Evolutionary conservation across 2,888 invertebrate species (phyloP), one percentile per base, ranked within the genome.

Genomic region (Neoascia interrupta): DNA sequence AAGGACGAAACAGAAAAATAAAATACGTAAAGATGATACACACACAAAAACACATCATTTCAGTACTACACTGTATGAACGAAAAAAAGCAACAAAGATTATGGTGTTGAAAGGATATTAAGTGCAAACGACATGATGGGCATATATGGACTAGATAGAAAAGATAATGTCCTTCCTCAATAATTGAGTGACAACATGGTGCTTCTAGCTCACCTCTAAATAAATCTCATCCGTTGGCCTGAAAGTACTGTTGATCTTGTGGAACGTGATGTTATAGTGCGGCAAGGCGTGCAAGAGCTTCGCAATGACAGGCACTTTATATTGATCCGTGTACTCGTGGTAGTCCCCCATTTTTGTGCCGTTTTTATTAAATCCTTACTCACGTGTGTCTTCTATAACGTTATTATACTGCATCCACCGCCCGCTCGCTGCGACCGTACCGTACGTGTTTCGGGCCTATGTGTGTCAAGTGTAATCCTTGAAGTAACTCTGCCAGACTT

Each of bases 211-310:
- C 88, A 96, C 96, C 94, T 97, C 97, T 84, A 96, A 91, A 90
- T 98, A 98, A 83, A 95, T 92, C 84, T 95, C 94, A 86, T 96
- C 96, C 85, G 94, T 92, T 47, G 96, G 97, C 86, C 96, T 94
- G 90, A 97, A 97, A 81, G 96, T 96, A 86, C 94, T 95, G 90
- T 97, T 97, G 89, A 97, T 96, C 84, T 92, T 92, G 87, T 96
- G 95, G 86, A 97, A 93, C 84, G 95, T 94, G 86, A 97, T 95
- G 89, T 97, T 97, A 88, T 97, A 92, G 90, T 97, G 97, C 81
- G 97, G 97, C 90, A 97, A 91, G 84, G 93, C 91, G 90, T 97
- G 97, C 89, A 97, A 93, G 90, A 96, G 92, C 89, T 93, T 92
- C 86, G 96, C 95, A 89, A 97, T 92, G 87, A 93, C 92, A 89